A percentile compares a stretch with the other conserved stretches of the same genome.
These are phyloP conservation scores for Holacanthella duospinosa DNA, from an alignment of 2,888 invertebrate species.

Conservation along the genomic window DNA sequence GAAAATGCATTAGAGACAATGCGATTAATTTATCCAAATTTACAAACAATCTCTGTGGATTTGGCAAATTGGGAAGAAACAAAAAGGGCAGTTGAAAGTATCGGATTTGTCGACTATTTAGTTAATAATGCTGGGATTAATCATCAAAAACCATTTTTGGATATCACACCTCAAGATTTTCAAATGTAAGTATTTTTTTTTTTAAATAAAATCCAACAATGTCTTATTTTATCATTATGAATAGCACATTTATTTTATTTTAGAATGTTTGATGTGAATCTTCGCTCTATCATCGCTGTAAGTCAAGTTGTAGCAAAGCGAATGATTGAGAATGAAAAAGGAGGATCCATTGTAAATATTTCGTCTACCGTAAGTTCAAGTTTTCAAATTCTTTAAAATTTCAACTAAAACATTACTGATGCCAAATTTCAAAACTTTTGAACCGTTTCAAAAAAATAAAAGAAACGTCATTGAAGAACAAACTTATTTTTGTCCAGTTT, in stretches of 20 bases:
- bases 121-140: slow-evolving; percentile 3
- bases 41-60: not conserved
- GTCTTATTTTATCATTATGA: not conserved
- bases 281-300: slow-evolving; percentile 10
- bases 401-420: too few species aligned
- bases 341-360: slow-evolving; percentile 25
- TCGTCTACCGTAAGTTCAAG: slow-evolving; percentile 7
- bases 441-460: too few species aligned
- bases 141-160: not conserved
- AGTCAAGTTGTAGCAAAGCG: slow-evolving; percentile 6
- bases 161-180: not conserved
- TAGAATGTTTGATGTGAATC: slow-evolving; percentile 13
- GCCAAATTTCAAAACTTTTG: too few species aligned
- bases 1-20: not conserved
- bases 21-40: not conserved
- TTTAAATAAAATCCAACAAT: not conserved
- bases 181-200: not conserved
- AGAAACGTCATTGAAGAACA: too few species aligned
- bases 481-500: too few species aligned
- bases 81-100: not conserved
- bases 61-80: slow-evolving; percentile 3
- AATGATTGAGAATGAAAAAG: slow-evolving; percentile 11
- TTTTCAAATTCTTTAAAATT: not conserved
- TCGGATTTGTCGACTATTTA: not conserved
- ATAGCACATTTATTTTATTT: not conserved